Conservation (phyloP, 2,888 invertebrate genomes). For the Leucophora obtusa region DNA sequence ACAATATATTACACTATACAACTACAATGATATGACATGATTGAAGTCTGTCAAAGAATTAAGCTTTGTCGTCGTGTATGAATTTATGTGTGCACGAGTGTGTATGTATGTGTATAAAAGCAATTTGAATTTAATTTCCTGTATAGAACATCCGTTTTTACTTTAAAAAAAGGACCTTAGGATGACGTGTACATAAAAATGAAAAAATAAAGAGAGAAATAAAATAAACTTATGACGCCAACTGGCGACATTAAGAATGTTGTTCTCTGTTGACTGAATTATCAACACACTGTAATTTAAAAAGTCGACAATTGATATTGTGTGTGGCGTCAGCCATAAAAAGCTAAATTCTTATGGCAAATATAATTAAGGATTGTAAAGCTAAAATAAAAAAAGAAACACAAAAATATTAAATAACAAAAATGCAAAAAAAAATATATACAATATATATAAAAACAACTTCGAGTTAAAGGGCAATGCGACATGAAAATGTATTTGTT, state of each 20-base stretch:
- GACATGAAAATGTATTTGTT: too few relatives aligned
- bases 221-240: slow-evolving; percentile 29
- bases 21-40: neutral
- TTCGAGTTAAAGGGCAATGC: too few relatives aligned
- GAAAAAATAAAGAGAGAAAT: slow-evolving; percentile 6
- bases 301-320: neutral
- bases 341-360: neutral
- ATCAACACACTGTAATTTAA: neutral
- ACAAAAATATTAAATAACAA: neutral
- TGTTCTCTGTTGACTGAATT: neutral
- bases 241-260: slow-evolving; percentile 20
- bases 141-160: slow-evolving; percentile 25
- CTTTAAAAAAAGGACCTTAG: neutral
- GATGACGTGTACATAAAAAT: slow-evolving; percentile 6
- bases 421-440: neutral
- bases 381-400: neutral
- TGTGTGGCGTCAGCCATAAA: neutral
- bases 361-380: slow-evolving; percentile 1
- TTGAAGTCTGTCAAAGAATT: neutral
- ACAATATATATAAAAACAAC: too few relatives aligned
- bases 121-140: slow-evolving; percentile 60
- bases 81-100: neutral
- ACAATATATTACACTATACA: neutral
- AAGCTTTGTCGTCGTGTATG: neutral
- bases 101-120: slow-evolving; percentile 1